Conservation (phyloP, 23 tunicate genomes). For the Styela plicata region DNA sequence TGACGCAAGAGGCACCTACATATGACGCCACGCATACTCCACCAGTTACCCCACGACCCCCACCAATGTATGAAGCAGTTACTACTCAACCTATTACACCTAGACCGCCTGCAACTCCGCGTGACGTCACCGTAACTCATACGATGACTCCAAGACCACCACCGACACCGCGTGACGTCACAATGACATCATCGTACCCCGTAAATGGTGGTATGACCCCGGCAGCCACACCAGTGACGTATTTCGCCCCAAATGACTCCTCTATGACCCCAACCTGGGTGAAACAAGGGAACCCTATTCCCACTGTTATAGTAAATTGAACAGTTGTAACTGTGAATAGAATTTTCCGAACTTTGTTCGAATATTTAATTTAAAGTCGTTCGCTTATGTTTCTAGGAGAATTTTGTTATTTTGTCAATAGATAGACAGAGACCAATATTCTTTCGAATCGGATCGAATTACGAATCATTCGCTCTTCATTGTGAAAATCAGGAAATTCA, state of each 20-base stretch:
- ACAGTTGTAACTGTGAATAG: too few species aligned
- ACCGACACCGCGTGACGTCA: background rate
- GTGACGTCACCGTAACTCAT: too few species aligned
- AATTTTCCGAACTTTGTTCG: too few species aligned
- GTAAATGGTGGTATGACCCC: slow-evolving; percentile 54
- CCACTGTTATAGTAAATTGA: slow-evolving; percentile 22
- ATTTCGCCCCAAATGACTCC: slow-evolving; percentile 32
- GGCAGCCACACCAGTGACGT: slow-evolving; percentile 64
- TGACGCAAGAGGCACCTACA: background rate
- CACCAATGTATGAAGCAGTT: background rate
- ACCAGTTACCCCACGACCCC: background rate
- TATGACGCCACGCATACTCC: slow-evolving; percentile 3
- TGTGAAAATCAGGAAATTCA: too few species aligned
- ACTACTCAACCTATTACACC: background rate
- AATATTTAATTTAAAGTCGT: too few species aligned
- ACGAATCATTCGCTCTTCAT: too few species aligned
- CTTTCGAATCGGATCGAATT: too few species aligned
- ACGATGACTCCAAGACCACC: background rate
- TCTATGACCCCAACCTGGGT: slow-evolving; percentile 1
- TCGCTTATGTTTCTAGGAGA: too few species aligned
- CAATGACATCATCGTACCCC: background rate
- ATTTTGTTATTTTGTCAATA: too few species aligned
- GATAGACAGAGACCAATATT: too few species aligned
- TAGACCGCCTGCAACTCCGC: background rate
- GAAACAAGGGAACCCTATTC: background rate